Evolutionary conservation across 2,113 vertebrate species (phyloP), one percentile per base, ranked within the genome.

Genomic region (Corythoichthys intestinalis): DNA sequence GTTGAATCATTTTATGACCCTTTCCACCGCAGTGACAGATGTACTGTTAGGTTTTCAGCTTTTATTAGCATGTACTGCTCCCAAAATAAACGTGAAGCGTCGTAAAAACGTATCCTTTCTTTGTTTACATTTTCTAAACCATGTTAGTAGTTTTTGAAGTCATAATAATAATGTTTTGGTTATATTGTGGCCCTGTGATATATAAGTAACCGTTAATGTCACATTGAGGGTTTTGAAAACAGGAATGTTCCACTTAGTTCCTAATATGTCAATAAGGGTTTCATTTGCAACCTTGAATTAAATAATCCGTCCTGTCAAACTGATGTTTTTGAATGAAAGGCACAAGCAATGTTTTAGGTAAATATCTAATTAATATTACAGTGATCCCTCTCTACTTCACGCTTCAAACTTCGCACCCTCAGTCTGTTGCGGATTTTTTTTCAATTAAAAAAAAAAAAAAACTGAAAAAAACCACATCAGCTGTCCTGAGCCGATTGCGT

Each of bases 221-320:
- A 63, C 20, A 46, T 20, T 34, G 41, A 63, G 47, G 7, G 10
- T 59, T 65, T 52, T 72, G 2, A 76, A 69, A 81, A 49, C 14
- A 62, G n/a, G 7, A 53, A 53, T 17, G 17, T 53, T 17, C n/a
- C n/a, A 17, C 6, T 56, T 11, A 1, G 20, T 28, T 56, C 20
- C 20, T 28, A 56, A 56, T 2, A 28, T 28, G 28, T 3, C 53
- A 3, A 34, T 11, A 20, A 28, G n/a, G 8, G 20, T 4, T 56
- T 57, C 28, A 4, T 57, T 57, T 14, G 28, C 28, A 13, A 57
- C 34, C 56, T 13, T 6, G 2, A 57, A 14, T 57, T 3, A 34
- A 56, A 56, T 56, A 34, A 37, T 35, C 3, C 1, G 10, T 57
- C 6, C 6, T 20, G 53, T 34, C 20, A 9, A 54, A 34, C 53